phyloP scores from a whole-genome alignment of 2,113 vertebrate species.

The Hippopotamus amphibius region DNA sequence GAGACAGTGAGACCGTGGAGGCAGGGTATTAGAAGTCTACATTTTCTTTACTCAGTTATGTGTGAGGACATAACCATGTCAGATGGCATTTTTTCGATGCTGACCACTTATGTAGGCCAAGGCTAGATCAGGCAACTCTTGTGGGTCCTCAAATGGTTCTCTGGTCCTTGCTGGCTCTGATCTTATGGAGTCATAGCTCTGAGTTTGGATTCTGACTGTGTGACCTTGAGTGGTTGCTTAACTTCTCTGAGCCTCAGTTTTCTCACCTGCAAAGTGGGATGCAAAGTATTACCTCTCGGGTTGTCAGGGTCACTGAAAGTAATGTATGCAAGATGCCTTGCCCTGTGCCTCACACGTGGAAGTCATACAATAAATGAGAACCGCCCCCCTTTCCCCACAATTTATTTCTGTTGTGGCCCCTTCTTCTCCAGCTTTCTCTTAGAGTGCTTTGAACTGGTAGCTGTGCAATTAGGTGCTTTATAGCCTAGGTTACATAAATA shows the following conservation, averaged over 20 bases:
- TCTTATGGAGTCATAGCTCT: neutral
- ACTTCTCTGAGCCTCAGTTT: neutral
- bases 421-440: neutral
- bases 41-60: conserved; percentile 3
- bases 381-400: neutral
- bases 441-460: conserved; percentile 53
- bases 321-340: neutral
- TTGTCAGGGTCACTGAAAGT: conserved; percentile 23
- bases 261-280: conserved; percentile 4
- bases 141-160: neutral
- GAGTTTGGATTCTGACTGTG: neutral
- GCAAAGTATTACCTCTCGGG: neutral
- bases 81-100: neutral
- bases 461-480: conserved; percentile 46
- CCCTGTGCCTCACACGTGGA: neutral
- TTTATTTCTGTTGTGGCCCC: neutral
- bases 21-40: neutral
- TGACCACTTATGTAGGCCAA: neutral
- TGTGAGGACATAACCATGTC: neutral
- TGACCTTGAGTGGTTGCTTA: neutral
- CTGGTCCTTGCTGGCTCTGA: neutral
- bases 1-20: neutral
- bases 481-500: conserved; percentile 30
- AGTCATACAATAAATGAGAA: neutral
- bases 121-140: neutral